Conservation (phyloP, 2,113 vertebrate genomes). For the Formicarius rufipectus region DNA sequence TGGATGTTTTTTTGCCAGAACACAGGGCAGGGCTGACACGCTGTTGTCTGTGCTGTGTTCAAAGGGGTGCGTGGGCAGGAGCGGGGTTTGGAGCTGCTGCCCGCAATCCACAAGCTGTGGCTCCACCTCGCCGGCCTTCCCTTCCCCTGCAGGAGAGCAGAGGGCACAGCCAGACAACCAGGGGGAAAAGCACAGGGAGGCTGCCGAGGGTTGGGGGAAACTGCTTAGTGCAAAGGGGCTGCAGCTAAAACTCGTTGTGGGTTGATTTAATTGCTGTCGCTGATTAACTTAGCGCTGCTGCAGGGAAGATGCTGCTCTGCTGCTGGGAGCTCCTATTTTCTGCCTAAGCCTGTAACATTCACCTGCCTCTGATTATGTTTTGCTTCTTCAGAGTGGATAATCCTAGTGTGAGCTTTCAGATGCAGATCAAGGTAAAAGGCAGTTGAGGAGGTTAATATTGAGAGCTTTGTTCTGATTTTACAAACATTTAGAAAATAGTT, state of each 20-base stretch:
- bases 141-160: background rate
- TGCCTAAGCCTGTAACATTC: background rate
- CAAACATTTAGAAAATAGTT: background rate
- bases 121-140: background rate
- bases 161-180: accelerated
- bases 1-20: background rate
- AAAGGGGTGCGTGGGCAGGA: too few relatives aligned
- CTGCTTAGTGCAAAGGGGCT: background rate
- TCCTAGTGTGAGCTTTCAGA: background rate
- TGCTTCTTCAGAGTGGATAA: background rate
- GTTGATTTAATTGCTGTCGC: background rate
- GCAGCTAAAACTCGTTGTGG: background rate
- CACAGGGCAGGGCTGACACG: background rate
- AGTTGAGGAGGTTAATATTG: background rate
- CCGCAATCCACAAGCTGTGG: background rate
- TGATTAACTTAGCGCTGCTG: background rate
- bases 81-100: background rate
- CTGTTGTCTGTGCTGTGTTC: background rate
- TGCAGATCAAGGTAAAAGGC: background rate
- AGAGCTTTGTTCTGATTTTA: background rate
- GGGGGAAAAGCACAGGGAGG: too few relatives aligned
- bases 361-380: background rate
- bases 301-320: background rate
- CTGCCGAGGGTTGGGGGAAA: background rate
- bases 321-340: background rate